Base-by-base conservation (phyloP, 2,113 vertebrate species). In the Nycticebus coucang region DNA sequence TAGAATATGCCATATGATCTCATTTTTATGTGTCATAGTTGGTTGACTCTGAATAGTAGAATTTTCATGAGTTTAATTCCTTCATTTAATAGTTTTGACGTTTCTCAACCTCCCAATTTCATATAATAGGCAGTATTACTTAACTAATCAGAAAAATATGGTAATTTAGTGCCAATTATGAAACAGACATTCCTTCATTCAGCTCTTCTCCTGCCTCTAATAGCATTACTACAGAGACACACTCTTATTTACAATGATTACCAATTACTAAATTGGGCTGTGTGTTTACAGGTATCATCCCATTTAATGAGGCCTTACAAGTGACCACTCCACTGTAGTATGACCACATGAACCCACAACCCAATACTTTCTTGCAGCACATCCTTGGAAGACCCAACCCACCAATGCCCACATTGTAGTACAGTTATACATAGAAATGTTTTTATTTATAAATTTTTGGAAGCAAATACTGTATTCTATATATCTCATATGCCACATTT, bases 101-200 rank as follows among this genome's bases (percentile, higher is more conserved):
- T 92, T 97, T 59, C 45, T 94, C 30, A 91, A 69, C 74, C 91
- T 91, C 3, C 21, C 37, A 93, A 59, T 94, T 92, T 95, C 84
- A 78, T 37, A 50, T 78, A 89, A 93, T 78, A 95, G 74, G 17
- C 64, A 80, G 45, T 88, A 69, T n/a, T 94, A 77, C 17, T 45
- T 91, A 85, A 89, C 18, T 81, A 85, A 87, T 91, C 57, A 86
- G 37, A 92, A 81, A 92, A 92, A 77, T 55, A 53, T 68, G 50
- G 37, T 30, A 80, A 60, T 87, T 85, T 66, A 81, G 59, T 92
- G 75, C 6, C 57, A 95, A 13, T 83, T 93, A 72, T 93, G 81
- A 94, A 28, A 66, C 12, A 62, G 30, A 7, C 37, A 59, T 77
- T 78, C 55, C 88, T 87, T 91, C 78, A 74, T 55, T 64, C 6